A percentile compares a stretch with the other conserved stretches of the same genome.
These are phyloP conservation scores for Bothrops jararaca DNA, from an alignment of 2,113 vertebrate genomes.

Conservation along the genomic window DNA sequence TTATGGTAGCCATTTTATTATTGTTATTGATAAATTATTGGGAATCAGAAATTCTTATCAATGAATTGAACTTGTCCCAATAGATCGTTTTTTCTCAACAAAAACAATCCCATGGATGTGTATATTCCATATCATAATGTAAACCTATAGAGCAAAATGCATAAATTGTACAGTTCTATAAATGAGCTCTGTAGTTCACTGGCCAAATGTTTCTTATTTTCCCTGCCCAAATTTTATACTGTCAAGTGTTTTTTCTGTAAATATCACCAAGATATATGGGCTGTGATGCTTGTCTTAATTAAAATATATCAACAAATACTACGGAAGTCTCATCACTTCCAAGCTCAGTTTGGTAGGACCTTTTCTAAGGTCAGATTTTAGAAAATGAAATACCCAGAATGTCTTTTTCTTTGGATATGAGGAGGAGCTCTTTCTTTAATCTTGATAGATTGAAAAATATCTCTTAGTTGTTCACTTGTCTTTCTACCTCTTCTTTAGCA, in stretches of 20 bases:
- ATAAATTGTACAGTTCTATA: background rate
- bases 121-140: background rate
- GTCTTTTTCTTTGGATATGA: slow-evolving; percentile 4
- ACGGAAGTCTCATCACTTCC: background rate
- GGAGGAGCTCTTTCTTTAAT: slow-evolving; percentile 12
- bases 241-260: background rate
- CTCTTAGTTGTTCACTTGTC: background rate
- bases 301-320: background rate
- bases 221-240: background rate
- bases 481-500: background rate
- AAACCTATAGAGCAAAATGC: background rate
- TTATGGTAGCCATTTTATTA: no score
- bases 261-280: background rate
- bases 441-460: background rate
- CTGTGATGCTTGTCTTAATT: background rate
- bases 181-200: background rate
- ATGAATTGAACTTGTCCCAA: no score
- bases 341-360: background rate
- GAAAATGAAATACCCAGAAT: background rate
- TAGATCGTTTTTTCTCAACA: no score
- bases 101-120: no score
- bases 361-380: background rate
- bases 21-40: no score
- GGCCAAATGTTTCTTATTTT: background rate
- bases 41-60: no score